phyloP scores from a whole-genome alignment of 2,797 vertebrate genomes.

The Cephalopachus bancanus region DNA sequence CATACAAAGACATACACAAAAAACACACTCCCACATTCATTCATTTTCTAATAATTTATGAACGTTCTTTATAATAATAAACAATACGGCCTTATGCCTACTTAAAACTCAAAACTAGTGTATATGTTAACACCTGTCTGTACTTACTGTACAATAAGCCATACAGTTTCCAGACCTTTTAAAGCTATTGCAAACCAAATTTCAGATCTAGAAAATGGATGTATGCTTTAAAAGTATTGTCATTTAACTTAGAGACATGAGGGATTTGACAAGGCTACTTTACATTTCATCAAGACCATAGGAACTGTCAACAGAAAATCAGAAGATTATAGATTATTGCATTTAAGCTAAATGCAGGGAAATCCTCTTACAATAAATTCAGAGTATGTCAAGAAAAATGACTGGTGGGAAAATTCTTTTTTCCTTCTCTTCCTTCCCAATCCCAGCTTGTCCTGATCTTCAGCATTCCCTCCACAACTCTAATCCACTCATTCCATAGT shows the following conservation, averaged over 20 bases:
- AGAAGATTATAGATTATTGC: constrained; percentile 58
- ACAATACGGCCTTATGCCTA: not conserved
- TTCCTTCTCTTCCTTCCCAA: constrained; percentile 10
- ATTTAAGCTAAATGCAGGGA: constrained; percentile 56
- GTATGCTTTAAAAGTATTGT: constrained; percentile 60
- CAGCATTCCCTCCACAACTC: not conserved
- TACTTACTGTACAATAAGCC: not conserved
- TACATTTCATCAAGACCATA: constrained; percentile 60
- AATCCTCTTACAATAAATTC: constrained; percentile 45
- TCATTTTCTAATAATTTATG: not conserved
- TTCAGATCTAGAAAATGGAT: constrained; percentile 54
- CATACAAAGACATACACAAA: not conserved
- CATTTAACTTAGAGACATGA: constrained; percentile 72
- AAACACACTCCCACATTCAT: not conserved
- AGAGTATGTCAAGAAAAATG: not conserved
- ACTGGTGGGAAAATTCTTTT: not conserved
- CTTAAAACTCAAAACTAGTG: constrained; percentile 49
- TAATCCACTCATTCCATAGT: not conserved
- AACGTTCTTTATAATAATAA: constrained; percentile 31
- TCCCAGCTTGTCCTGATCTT: not conserved
- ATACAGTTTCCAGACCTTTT: not conserved
- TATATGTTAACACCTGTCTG: not conserved
- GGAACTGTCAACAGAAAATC: constrained; percentile 71
- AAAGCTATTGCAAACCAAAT: constrained; percentile 56
- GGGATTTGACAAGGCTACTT: constrained; percentile 72